Percentiles rank a stretch among this genome's conserved stretches.
phyloP scores from a whole-genome alignment of 2,113 vertebrate genomes.

The Capricornis sumatraensis region DNA sequence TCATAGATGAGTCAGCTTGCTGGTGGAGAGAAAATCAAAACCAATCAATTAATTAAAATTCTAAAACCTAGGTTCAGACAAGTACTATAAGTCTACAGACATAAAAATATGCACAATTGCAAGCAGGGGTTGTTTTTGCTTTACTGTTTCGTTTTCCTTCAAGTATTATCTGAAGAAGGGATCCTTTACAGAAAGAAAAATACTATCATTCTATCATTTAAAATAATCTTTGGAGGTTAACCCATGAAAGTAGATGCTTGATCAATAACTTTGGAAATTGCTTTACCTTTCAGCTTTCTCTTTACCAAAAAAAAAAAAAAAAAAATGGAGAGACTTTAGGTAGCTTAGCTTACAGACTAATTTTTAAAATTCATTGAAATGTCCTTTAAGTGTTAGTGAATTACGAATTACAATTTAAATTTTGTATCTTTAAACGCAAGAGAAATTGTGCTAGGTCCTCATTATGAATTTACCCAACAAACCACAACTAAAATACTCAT shows the following conservation, averaged over 20 bases:
- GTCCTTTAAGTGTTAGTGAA: constrained; percentile 3
- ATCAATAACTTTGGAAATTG: constrained; percentile 29
- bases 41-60: constrained; percentile 33
- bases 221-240: not conserved
- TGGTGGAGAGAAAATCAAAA: constrained; percentile 46
- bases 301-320: not conserved
- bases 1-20: constrained; percentile 22
- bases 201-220: not conserved
- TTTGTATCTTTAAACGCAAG: not conserved
- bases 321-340: not conserved
- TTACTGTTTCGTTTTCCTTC: not conserved
- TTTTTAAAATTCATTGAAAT: constrained; percentile 20
- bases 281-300: not conserved
- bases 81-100: not conserved
- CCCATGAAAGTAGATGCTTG: not conserved
- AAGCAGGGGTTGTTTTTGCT: not conserved
- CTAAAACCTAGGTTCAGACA: constrained; percentile 44
- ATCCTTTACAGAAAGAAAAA: not conserved
- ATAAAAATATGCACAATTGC: not conserved
- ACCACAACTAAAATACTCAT: constrained; percentile 2
- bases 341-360: not conserved
- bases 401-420: not conserved
- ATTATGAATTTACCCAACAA: constrained; percentile 13
- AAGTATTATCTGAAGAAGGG: not conserved
- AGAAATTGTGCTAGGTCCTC: not conserved